A percentile compares a stretch with the other conserved stretches of the same genome.
Conservation (phyloP, 2,888 invertebrate genomes). For the Drosophila barbarae region DNA sequence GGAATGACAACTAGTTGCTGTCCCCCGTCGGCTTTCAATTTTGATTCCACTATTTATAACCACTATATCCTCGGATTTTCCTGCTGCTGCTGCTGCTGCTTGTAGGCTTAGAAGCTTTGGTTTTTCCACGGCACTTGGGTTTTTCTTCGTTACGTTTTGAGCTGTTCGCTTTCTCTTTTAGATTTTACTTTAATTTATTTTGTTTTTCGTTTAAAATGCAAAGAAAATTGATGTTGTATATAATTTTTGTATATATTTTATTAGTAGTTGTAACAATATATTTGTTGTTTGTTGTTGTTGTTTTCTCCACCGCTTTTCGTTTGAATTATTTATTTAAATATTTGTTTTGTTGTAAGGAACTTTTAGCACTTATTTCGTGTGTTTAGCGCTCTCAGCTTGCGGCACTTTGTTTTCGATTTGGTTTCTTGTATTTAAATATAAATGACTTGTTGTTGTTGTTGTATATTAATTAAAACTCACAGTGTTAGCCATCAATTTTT, state of each 20-base stretch:
- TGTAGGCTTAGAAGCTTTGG: constrained; percentile 19
- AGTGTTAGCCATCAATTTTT: constrained; percentile 23
- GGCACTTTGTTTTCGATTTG: constrained; percentile 57
- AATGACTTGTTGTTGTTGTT: constrained; percentile 32
- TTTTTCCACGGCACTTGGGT: constrained; percentile 30
- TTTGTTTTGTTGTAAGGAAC: constrained; percentile 60
- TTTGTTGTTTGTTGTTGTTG: constrained; percentile 16
- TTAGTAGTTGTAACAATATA: constrained; percentile 60
- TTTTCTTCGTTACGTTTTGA: constrained; percentile 10
- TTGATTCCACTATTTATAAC: constrained; percentile 11
- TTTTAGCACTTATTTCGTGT: constrained; percentile 65
- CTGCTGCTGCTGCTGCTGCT: constrained; percentile 2
- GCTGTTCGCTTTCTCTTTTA: constrained; percentile 22
- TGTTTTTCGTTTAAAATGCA: constrained; percentile 48
- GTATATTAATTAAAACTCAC: constrained; percentile 34
- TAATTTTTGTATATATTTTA: constrained; percentile 52
- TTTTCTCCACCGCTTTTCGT: constrained; percentile 7
- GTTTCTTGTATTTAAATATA: constrained; percentile 9
- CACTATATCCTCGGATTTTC: constrained; percentile 16
- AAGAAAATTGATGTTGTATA: constrained; percentile 63
- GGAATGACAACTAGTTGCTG: constrained; percentile 38
- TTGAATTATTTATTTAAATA: constrained; percentile 13
- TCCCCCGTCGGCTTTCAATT: constrained; percentile 29
- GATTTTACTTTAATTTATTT: background rate
- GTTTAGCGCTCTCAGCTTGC: constrained; percentile 58